Conservation (phyloP, 2,113 vertebrate species). For the Periophthalmus modestus region DNA sequence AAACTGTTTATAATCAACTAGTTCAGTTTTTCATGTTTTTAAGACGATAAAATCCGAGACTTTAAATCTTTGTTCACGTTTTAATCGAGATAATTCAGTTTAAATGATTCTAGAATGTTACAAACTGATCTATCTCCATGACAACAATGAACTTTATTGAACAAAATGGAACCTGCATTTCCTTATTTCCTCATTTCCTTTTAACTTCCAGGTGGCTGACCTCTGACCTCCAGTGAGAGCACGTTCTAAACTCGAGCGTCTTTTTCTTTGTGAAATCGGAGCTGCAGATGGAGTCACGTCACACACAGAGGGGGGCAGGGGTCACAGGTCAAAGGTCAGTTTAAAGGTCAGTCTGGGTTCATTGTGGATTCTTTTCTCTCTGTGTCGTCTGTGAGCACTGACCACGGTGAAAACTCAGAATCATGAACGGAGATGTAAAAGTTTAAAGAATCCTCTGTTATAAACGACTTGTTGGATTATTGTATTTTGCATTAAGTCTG, state of each 20-base stretch:
- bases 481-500: too few species aligned
- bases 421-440: not conserved
- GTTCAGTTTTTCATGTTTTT: too few species aligned
- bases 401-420: constrained; percentile 1
- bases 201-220: not conserved
- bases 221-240: constrained; percentile 5
- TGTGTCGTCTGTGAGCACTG: not conserved
- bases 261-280: constrained; percentile 31
- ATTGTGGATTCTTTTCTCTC: constrained; percentile 30
- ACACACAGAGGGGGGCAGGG: constrained; percentile 26
- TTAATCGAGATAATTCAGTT: too few species aligned
- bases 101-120: too few species aligned
- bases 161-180: too few species aligned
- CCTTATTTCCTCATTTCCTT: not conserved
- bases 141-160: too few species aligned
- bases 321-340: constrained; percentile 47
- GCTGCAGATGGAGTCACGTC: constrained; percentile 44
- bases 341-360: constrained; percentile 28
- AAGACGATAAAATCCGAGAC: too few species aligned
- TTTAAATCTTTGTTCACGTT: too few species aligned
- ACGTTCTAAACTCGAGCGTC: constrained; percentile 27
- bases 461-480: not conserved
- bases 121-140: too few species aligned
- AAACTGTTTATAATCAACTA: too few species aligned
- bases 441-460: not conserved